A percentile compares a stretch with the other conserved stretches of the same genome.
These are phyloP conservation scores for Cynocephalus volans DNA, from an alignment of 2,113 vertebrate genomes.

Conservation along the genomic window DNA sequence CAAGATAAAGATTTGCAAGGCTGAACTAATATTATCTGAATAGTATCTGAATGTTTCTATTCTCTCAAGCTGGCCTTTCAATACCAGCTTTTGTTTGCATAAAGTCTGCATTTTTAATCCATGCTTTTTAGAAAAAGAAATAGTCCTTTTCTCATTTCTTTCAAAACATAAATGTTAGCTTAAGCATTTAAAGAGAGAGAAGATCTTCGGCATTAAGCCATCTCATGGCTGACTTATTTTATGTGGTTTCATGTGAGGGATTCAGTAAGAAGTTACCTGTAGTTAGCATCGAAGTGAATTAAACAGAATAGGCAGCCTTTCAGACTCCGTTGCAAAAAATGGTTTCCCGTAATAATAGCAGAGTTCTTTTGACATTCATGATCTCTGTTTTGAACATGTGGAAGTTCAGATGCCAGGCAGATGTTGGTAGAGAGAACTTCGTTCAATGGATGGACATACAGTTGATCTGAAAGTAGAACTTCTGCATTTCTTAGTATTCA, in stretches of 20 bases:
- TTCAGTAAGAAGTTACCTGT: neutral
- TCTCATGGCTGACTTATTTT: neutral
- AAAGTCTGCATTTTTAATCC: neutral
- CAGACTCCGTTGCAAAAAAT: neutral
- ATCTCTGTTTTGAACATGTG: neutral
- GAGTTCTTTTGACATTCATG: neutral
- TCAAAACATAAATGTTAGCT: neutral
- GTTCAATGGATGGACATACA: neutral
- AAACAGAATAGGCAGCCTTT: neutral
- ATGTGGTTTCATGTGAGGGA: neutral
- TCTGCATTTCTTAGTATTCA: neutral
- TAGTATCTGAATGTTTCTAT: neutral
- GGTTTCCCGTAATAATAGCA: neutral
- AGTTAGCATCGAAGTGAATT: neutral
- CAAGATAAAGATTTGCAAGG: neutral
- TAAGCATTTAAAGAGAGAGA: neutral
- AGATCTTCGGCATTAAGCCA: neutral
- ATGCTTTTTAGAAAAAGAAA: neutral
- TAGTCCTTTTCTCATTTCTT: neutral
- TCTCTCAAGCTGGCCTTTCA: neutral
- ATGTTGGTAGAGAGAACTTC: neutral
- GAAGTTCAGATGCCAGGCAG: neutral
- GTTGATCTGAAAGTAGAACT: neutral
- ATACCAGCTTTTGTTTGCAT: neutral
- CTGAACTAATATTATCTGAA: neutral